Evolutionary conservation across 2,797 vertebrate genomes (phyloP).

Genomic region (Basileuterus tristriatus): DNA sequence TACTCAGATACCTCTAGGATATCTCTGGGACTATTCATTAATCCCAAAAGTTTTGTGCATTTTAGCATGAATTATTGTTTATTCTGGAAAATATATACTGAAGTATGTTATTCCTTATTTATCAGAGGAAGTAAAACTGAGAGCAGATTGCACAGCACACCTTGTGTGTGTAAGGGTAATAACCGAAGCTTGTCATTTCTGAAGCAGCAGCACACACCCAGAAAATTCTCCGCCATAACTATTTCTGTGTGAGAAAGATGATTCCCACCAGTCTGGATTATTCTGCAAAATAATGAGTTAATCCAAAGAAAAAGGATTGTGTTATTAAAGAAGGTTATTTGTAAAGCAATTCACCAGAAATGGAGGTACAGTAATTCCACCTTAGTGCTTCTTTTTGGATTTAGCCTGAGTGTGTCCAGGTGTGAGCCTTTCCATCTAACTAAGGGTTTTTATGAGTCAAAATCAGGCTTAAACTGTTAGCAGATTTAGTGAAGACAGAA

Average conservation of each 20-base stretch:
- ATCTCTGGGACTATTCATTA: neutral
- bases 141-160: neutral
- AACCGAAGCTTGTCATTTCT: neutral
- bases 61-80: neutral
- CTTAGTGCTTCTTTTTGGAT: neutral
- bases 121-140: neutral
- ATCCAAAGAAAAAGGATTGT: neutral
- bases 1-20: neutral
- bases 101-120: neutral
- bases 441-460: neutral
- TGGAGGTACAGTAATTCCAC: neutral
- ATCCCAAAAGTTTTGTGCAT: neutral
- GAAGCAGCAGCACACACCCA: neutral
- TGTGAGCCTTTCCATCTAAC: neutral
- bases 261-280: neutral
- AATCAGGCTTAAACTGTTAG: neutral
- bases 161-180: rapidly evolving
- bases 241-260: neutral
- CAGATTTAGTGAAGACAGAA: neutral
- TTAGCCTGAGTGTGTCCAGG: neutral
- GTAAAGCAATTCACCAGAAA: neutral
- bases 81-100: neutral
- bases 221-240: neutral
- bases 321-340: neutral
- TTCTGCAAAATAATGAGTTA: neutral